Evolutionary conservation across 2,888 invertebrate genomes (phyloP).

Genomic region (Cephus pygmeus): DNA sequence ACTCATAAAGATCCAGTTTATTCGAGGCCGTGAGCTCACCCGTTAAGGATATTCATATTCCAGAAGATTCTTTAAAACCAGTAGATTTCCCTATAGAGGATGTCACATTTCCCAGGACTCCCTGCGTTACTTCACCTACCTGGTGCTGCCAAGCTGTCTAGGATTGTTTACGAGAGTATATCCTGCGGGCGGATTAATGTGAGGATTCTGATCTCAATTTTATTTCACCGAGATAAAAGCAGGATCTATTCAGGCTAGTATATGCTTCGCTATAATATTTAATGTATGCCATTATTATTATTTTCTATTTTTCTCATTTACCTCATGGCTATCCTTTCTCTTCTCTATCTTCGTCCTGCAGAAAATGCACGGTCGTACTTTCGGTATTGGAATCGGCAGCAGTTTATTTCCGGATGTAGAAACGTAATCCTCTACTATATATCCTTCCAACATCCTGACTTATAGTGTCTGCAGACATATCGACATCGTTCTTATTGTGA

Average conservation of each 20-base stretch:
- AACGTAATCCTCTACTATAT: slow-evolving; percentile 28
- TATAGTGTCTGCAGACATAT: slow-evolving; percentile 38
- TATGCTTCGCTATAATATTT: neutral
- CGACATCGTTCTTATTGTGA: neutral
- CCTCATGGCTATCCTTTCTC: neutral
- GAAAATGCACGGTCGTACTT: neutral
- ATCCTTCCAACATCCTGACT: slow-evolving; percentile 48
- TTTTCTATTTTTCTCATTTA: neutral
- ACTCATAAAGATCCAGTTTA: neutral
- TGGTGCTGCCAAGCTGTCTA: neutral
- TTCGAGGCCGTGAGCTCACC: neutral
- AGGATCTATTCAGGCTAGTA: neutral
- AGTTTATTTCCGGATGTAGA: slow-evolving; percentile 42
- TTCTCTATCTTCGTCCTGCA: neutral
- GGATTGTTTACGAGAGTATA: neutral
- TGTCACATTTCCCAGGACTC: neutral
- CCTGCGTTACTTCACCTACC: neutral
- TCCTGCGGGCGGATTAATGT: neutral
- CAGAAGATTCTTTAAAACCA: neutral
- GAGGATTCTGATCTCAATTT: neutral
- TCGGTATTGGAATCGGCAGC: slow-evolving; percentile 28
- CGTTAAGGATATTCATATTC: neutral
- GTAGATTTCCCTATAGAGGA: neutral
- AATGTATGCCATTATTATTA: neutral
- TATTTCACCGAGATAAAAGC: neutral